A percentile compares a stretch with the other conserved stretches of the same genome.
Conservation (phyloP, 1,140 invertebrate genomes). For the Drosophila virilis region DNA sequence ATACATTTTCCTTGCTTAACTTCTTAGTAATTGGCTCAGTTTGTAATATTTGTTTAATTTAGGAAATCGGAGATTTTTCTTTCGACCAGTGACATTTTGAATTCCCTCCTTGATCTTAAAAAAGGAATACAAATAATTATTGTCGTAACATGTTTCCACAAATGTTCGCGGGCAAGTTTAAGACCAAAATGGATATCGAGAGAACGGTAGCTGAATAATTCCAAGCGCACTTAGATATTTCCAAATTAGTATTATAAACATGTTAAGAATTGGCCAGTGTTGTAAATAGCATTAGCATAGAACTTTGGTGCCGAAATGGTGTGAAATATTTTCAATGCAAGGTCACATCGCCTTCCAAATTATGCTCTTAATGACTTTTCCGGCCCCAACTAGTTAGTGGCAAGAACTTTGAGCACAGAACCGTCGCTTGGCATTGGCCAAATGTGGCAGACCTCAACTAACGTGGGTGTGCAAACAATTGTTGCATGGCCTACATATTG, state of each 20-base stretch:
- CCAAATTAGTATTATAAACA: slow-evolving; percentile 38
- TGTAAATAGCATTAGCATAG: slow-evolving; percentile 48
- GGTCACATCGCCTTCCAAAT: slow-evolving; percentile 29
- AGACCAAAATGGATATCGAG: neutral
- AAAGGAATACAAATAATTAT: slow-evolving; percentile 9
- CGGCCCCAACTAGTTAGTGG: slow-evolving; percentile 9
- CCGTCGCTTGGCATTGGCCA: slow-evolving; percentile 44
- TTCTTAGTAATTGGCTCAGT: no score
- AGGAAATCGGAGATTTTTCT: no score
- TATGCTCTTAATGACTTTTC: slow-evolving; percentile 41
- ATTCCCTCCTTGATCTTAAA: neutral
- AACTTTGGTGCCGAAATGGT: slow-evolving; percentile 56
- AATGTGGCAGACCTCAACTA: slow-evolving; percentile 30
- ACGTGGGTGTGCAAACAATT: slow-evolving; percentile 41
- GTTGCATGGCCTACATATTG: slow-evolving; percentile 29
- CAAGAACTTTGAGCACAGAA: slow-evolving; percentile 5
- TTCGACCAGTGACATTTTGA: no score
- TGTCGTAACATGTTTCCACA: slow-evolving; percentile 28
- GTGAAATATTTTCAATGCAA: slow-evolving; percentile 37
- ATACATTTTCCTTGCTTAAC: no score
- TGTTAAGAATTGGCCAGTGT: slow-evolving; percentile 33
- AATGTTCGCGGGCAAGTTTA: slow-evolving; percentile 11
- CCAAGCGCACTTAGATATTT: neutral
- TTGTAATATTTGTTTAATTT: no score
- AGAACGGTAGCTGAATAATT: slow-evolving; percentile 13